Base-by-base conservation (phyloP, 2,113 vertebrate species). In the Urocitellus parryii region DNA sequence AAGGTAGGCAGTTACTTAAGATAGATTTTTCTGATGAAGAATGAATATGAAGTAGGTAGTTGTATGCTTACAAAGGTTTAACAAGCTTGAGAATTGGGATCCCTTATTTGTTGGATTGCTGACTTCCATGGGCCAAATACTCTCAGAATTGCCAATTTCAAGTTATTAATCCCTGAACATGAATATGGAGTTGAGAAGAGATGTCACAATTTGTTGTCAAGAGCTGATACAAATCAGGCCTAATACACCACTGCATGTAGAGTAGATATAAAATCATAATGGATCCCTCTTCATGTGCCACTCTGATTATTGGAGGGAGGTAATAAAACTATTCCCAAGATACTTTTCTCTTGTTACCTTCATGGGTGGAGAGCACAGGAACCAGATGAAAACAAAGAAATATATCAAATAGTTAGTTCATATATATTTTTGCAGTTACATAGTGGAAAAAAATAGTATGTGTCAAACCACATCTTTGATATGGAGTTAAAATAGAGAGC, bases 201-300 rank as follows among this genome's bases (percentile, higher is more conserved):
- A 70, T 34, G 27, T 79, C 27, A 95, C 80, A 92, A 85, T 67
- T 68, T 48, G 39, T 88, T 91, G 34, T 91, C 39, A 89, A 74
- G 45, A 94, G 22, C 39, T 42, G 79, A 61, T 65, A 8, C 61
- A 82, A 77, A 67, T 14, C 76, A 96, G 7, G 32, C 45, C 32
- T 27, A 92, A 73, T 39, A 85, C 13, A 70, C 27, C n/a, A 53
- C 45, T 85, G 29, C 32, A 81, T 72, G 85, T 24, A 65, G 17
- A 78, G 53, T 16, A 89, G 95, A 96, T 89, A 70, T 76, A 63
- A 90, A 86, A 89, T 90, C 53, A 56, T 27, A 94, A 58, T 42
- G 72, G 18, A 83, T 78, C 20, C 13, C 17, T 92, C 14, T 76
- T 27, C 29, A 73, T 13, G 11, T 70, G 14, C n/a, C 9, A 92